A percentile compares a stretch with the other conserved stretches of the same genome.
These are phyloP conservation scores for Halcyon malimbica DNA, from an alignment of 2,113 vertebrate species.

Conservation along the genomic window DNA sequence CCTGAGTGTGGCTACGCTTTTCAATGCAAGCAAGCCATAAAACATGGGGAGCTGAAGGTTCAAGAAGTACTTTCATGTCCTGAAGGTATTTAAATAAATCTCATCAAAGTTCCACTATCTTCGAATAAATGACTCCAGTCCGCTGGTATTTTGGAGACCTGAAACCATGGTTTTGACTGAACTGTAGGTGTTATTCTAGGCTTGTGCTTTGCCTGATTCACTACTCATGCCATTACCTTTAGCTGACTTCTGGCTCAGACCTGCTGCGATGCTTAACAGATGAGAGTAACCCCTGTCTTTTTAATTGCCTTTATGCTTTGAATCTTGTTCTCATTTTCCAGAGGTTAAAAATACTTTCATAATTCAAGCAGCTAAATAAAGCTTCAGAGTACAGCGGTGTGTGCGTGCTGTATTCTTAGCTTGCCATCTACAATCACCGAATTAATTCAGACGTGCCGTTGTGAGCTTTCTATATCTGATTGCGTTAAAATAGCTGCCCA, in stretches of 20 bases:
- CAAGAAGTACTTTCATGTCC: neutral
- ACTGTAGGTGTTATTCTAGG: neutral
- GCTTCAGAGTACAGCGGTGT: slow-evolving; percentile 16
- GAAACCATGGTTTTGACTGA: neutral
- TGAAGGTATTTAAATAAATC: neutral
- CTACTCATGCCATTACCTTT: neutral
- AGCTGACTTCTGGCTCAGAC: neutral
- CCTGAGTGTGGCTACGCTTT: neutral
- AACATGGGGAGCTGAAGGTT: neutral
- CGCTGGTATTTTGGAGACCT: neutral
- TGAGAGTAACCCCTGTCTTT: neutral
- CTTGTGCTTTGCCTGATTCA: neutral
- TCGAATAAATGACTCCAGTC: neutral
- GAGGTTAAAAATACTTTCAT: slow-evolving; percentile 61
- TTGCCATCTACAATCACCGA: slow-evolving; percentile 2
- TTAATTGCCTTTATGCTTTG: slow-evolving; percentile 50
- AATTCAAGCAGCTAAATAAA: slow-evolving; percentile 65
- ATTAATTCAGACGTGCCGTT: slow-evolving; percentile 5
- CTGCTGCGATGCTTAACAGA: neutral
- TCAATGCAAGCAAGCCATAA: neutral
- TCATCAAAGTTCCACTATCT: neutral
- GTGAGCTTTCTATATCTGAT: slow-evolving; percentile 14
- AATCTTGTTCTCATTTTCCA: slow-evolving; percentile 48
- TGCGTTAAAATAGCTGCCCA: slow-evolving; percentile 41
- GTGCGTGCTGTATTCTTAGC: slow-evolving; percentile 35